These are phyloP conservation scores for Heterotilapia buettikoferi DNA, from an alignment of 2,113 vertebrate species.

Conservation along the genomic window DNA sequence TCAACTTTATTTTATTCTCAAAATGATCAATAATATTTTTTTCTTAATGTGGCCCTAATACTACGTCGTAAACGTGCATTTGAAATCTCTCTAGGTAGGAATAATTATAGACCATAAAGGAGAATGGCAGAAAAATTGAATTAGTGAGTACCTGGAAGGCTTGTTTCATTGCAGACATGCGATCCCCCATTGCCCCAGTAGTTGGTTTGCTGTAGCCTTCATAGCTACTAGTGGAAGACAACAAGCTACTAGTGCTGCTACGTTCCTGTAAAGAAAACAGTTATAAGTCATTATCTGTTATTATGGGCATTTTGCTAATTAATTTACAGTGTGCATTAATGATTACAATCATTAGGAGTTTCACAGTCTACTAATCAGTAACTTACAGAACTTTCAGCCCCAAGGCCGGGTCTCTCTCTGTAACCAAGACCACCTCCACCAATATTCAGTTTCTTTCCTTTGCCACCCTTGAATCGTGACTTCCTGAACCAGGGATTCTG, in stretches of 20 bases:
- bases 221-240: constrained; percentile 76
- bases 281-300: not conserved
- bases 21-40: not conserved
- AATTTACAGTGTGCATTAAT: not conserved
- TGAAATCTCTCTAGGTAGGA: not conserved
- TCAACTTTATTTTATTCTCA: not conserved
- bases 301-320: not conserved
- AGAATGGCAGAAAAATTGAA: not conserved
- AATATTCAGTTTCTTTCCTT: constrained; percentile 94
- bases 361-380: not conserved
- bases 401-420: constrained; percentile 90
- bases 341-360: not conserved
- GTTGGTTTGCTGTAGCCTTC: constrained; percentile 86
- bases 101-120: not conserved
- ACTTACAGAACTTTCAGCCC: constrained; percentile 89
- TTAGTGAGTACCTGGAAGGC: constrained; percentile 85
- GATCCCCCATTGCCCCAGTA: constrained; percentile 93
- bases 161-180: constrained; percentile 94
- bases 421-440: constrained; percentile 96
- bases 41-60: not conserved
- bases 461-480: constrained; percentile 93
- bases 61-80: rapidly evolving
- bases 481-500: constrained; percentile 98
- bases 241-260: constrained; percentile 64
- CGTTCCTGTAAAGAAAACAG: constrained; percentile 75